Conservation (phyloP, 2,113 vertebrate species). For the Ophiodon elongatus region DNA sequence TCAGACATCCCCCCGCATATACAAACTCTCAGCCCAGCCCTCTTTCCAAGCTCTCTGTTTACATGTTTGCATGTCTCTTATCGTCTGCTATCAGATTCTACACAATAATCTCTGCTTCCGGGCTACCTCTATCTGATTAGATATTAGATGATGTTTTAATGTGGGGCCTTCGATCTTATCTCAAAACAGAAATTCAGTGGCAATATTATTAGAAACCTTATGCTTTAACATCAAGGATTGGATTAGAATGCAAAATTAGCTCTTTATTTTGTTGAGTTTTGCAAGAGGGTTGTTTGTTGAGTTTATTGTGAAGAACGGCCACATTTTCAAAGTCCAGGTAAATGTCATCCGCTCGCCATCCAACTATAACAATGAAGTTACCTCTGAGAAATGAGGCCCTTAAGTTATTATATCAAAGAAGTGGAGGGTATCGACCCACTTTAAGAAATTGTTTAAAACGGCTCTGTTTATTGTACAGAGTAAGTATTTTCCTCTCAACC, state of each 20-base stretch:
- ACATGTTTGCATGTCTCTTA: neutral
- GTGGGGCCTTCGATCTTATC: too few relatives aligned
- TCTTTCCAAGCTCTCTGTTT: neutral
- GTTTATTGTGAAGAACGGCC: conserved; percentile 6
- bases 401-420: neutral
- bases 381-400: neutral
- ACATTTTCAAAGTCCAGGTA: neutral
- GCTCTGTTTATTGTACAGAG: neutral
- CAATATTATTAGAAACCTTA: neutral
- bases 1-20: neutral
- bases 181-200: neutral
- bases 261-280: neutral
- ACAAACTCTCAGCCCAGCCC: too few relatives aligned
- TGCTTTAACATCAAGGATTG: neutral
- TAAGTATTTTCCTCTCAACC: neutral
- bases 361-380: neutral
- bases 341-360: conserved; percentile 7
- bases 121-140: conserved; percentile 1
- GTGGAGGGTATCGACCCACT: neutral
- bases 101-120: neutral
- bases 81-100: conserved; percentile 8
- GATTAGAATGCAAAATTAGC: conserved; percentile 2
- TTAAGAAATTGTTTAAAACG: neutral
- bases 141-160: conserved; percentile 6
- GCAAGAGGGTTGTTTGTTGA: neutral